A percentile compares a stretch with the other conserved stretches of the same genome.
Evolutionary conservation across 2,888 invertebrate genomes (phyloP).

Genomic region (Epistrophe grossulariae): DNA sequence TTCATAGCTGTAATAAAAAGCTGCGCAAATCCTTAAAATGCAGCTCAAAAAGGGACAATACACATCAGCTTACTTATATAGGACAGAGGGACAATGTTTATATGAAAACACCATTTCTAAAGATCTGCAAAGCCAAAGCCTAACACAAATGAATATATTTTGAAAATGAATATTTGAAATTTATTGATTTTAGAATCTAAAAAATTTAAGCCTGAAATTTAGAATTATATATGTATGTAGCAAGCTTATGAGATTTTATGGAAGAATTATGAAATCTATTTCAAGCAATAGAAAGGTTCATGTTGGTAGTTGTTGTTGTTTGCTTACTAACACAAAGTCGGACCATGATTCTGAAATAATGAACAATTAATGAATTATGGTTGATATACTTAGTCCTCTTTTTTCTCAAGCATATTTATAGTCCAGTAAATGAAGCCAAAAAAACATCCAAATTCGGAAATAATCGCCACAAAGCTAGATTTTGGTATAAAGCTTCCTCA

Average conservation of each 20-base stretch:
- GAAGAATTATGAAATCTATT: not conserved
- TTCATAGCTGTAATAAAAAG: not conserved
- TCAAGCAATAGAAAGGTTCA: not conserved
- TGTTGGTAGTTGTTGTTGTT: not conserved
- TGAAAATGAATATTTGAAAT: not conserved
- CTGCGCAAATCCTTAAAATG: not conserved
- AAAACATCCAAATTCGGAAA: no score
- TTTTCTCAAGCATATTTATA: not conserved
- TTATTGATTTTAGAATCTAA: not conserved
- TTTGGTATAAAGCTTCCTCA: no score
- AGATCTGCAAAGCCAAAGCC: not conserved
- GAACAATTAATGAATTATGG: not conserved
- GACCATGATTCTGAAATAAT: not conserved
- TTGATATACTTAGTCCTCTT: not conserved
- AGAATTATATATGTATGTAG: not conserved
- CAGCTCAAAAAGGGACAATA: conserved; percentile 7
- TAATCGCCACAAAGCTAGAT: no score
- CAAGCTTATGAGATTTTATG: conserved; percentile 13
- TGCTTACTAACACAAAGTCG: not conserved
- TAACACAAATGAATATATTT: not conserved
- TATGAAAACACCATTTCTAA: not conserved
- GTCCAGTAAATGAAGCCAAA: no score
- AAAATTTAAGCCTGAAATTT: not conserved
- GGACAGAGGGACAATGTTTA: conserved; percentile 2
- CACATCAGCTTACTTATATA: not conserved